Evolutionary conservation across 2,113 vertebrate genomes (phyloP), one percentile per base, ranked within the genome.

Genomic region (Leiothrix lutea): DNA sequence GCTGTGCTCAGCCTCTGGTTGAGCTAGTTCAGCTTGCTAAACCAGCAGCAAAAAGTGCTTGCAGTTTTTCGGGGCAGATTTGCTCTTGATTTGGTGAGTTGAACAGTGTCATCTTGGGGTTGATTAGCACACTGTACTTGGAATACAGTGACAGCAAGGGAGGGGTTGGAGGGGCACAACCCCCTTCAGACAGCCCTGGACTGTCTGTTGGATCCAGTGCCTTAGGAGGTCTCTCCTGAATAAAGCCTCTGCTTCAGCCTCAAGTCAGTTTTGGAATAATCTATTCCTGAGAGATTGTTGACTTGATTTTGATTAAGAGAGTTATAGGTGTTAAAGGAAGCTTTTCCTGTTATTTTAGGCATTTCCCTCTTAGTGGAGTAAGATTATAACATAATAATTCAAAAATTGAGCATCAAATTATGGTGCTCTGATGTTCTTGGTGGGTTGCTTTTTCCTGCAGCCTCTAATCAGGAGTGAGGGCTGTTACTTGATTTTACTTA

Each of bases 11-110:
- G 2, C 14, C 48, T 79, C 86, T 92, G 67, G 50, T 47, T 77
- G 42, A 80, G 67, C 74, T 82, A 42, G 88, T 88, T 86, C 26
- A 80, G 67, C 92, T 80, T 66, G 71, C 64, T 90, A 77, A 90
- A 80, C 86, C 62, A 90, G 82, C 36, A 72, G 85, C 22, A 69
- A 81, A 60, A 92, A 66, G n/a, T 33, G 42, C 33, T 70, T 62
- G n/a, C 12, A 77, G 23, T 35, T 80, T 75, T 83, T 86, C 58
- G 73, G 62, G 38, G 20, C n/a, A 61, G 57, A 50, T 80, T 80
- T 89, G 75, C 19, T 58, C 67, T 66, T 60, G 28, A 10, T 72
- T 90, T 90, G 50, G 11, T 35, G 38, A 42, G 25, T 42, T 82
- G 57, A 36, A 9, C 0, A 11, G 33, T 65, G 58, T 88, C n/a